Conservation (phyloP, 1,140 invertebrate genomes). For the Bombus cullumanus region DNA sequence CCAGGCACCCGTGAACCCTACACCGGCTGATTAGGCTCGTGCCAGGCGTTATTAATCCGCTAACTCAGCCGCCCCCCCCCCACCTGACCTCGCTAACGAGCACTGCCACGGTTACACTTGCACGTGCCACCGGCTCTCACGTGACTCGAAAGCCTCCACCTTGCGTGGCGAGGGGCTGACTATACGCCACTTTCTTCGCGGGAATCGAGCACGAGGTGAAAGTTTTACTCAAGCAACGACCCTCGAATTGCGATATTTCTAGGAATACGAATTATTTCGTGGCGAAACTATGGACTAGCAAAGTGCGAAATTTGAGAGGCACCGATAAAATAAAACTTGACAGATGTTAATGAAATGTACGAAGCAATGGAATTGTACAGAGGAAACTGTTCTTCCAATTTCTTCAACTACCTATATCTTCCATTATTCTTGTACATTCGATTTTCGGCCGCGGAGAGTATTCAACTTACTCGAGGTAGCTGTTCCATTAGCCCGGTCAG, state of each 20-base stretch:
- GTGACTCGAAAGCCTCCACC: slow-evolving; percentile 27
- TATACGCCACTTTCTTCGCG: background rate
- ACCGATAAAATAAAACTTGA: background rate
- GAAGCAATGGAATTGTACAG: too few species aligned
- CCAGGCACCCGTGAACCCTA: slow-evolving; percentile 76
- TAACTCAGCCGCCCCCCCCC: slow-evolving; percentile 62
- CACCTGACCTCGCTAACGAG: slow-evolving; percentile 72
- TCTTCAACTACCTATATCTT: too few species aligned
- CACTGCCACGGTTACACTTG: slow-evolving; percentile 59
- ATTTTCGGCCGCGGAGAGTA: too few species aligned
- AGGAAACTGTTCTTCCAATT: too few species aligned
- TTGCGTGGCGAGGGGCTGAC: slow-evolving; percentile 6
- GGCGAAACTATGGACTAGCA: background rate
- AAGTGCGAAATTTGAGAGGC: background rate
- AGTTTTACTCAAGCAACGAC: background rate
- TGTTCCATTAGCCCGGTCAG: background rate
- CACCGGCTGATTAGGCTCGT: slow-evolving; percentile 80
- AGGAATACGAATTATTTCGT: background rate
- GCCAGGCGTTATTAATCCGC: slow-evolving; percentile 82
- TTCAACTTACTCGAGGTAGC: background rate
- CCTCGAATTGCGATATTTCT: background rate
- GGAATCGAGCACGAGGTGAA: background rate
- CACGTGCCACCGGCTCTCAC: slow-evolving; percentile 62
- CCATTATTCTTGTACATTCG: too few species aligned
- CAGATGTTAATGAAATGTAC: too few species aligned